Base-by-base conservation (phyloP, 1,140 invertebrate species). In the Polypedilum pembai region DNA sequence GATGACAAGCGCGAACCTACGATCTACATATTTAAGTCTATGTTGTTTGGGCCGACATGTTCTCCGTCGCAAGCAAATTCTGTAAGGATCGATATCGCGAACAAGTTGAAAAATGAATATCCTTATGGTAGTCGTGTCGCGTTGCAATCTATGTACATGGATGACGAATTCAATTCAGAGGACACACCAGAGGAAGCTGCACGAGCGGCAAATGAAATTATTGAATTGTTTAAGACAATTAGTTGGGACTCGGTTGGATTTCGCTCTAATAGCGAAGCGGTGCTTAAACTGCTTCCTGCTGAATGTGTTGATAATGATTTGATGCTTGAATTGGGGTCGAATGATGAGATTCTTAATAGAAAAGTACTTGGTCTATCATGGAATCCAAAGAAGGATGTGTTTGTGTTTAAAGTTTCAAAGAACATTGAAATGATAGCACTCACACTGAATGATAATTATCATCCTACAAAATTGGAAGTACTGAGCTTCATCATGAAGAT, bases 111-210 rank as follows among this genome's bases (percentile, higher is more conserved):
- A 15, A 8, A 8, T 3, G 8, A 56, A 56, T 56, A 15, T 17
- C 45, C 45, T 17, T 2, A 56, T 17, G 45, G 45, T 8, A 17
- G 10, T 56, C 10, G n/a, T 3, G 24, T 33, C 5, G 45, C 45
- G 8, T 2, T 56, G 3, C 1, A 1, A 1, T 12, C 10, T 15
- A 56, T 17, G 75, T 83, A 81, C 73, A 82, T 83, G 77, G 81
- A 82, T 24, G 82, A 82, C 74, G 80, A 77, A 74, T 75, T 82
- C 5, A 76, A 79, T 73, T 78, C 77, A 24, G 75, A 74, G 1
- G 75, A 76, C 17, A 74, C 74, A 0, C 73, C 45, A 7, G 73
- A 74, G 2, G 77, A 78, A 18, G 77, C 78, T 0, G 75, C 20
- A 7, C 15, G 45, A 18, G 10, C 78, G 8, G 76, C 77, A 7